phyloP scores from a whole-genome alignment of 2,797 vertebrate genomes.

The Poeciliopsis turneri region DNA sequence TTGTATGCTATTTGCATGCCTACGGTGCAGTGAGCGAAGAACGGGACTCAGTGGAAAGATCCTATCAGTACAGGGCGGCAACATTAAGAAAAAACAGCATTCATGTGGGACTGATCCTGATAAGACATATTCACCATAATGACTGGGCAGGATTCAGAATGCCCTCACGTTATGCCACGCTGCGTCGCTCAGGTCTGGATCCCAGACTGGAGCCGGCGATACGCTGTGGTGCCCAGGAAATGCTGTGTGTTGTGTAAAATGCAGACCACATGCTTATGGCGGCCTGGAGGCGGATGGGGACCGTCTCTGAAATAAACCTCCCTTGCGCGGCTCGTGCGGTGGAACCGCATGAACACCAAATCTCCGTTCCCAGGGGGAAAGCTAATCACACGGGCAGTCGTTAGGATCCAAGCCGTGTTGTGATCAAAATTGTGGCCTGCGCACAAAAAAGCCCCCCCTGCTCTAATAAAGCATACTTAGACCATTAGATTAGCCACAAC shows the following conservation, averaged over 20 bases:
- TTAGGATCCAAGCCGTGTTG: slow-evolving; percentile 52
- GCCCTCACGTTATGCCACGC: slow-evolving; percentile 22
- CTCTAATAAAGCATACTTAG: slow-evolving; percentile 64
- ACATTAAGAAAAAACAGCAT: slow-evolving; percentile 29
- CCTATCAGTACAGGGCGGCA: slow-evolving; percentile 22
- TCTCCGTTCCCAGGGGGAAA: slow-evolving; percentile 55
- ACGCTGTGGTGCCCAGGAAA: slow-evolving; percentile 51
- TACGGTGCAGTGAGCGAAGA: slow-evolving; percentile 32
- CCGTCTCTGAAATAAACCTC: slow-evolving; percentile 36
- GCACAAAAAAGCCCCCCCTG: slow-evolving; percentile 38
- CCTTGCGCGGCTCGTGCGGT: slow-evolving; percentile 59
- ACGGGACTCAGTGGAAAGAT: slow-evolving; percentile 42
- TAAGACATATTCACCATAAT: slow-evolving; percentile 21
- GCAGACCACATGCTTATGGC: slow-evolving; percentile 32
- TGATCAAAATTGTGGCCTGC: slow-evolving; percentile 53
- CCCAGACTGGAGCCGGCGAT: slow-evolving; percentile 45
- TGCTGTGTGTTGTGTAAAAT: slow-evolving; percentile 53
- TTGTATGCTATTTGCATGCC: slow-evolving; percentile 41
- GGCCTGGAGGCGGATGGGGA: slow-evolving; percentile 39
- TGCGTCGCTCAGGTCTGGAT: slow-evolving; percentile 27
- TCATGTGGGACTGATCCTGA: slow-evolving; percentile 37
- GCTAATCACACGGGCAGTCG: slow-evolving; percentile 41
- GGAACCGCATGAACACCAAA: slow-evolving; percentile 32
- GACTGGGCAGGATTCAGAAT: slow-evolving; percentile 23
- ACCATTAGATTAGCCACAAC: slow-evolving; percentile 67